A percentile compares a stretch with the other conserved stretches of the same genome.
Conservation (phyloP, 2,113 vertebrate species). For the Brienomyrus longianalis region DNA sequence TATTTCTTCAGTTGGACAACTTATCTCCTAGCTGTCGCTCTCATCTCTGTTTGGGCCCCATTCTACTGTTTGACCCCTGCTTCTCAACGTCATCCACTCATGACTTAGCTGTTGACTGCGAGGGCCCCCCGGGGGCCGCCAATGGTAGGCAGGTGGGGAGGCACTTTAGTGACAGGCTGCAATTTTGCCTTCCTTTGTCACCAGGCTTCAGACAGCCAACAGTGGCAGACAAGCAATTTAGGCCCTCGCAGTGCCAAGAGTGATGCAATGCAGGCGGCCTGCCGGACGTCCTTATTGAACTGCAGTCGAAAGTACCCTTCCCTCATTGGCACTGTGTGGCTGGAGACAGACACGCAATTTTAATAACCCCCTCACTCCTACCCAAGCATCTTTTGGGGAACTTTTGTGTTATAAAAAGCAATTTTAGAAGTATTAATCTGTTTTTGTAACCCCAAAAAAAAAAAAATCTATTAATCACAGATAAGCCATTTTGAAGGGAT, state of each 20-base stretch:
- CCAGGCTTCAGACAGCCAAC: conserved; percentile 34
- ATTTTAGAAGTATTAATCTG: conserved; percentile 36
- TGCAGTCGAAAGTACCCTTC: conserved; percentile 52
- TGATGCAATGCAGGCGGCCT: neutral
- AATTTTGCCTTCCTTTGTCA: conserved; percentile 37
- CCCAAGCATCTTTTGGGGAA: conserved; percentile 18
- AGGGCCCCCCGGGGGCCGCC: neutral
- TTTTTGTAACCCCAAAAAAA: conserved; percentile 28
- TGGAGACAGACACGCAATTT: conserved; percentile 44
- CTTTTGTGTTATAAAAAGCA: conserved; percentile 31
- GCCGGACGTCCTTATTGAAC: conserved; percentile 56
- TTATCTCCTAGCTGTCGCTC: neutral
- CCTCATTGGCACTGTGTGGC: conserved; percentile 40
- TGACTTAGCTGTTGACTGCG: neutral
- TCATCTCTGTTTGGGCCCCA: neutral
- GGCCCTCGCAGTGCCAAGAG: conserved; percentile 24
- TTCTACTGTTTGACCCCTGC: neutral
- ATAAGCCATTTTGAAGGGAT: conserved; percentile 17
- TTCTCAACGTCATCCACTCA: neutral
- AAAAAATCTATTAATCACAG: conserved; percentile 31
- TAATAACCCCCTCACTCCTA: conserved; percentile 45
- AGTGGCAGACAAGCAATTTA: conserved; percentile 32
- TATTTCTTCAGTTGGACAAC: neutral
- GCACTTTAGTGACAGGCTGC: conserved; percentile 33
- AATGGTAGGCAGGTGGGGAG: conserved; percentile 29